Conservation (phyloP, 2,113 vertebrate species). For the Charadrius vociferus region DNA sequence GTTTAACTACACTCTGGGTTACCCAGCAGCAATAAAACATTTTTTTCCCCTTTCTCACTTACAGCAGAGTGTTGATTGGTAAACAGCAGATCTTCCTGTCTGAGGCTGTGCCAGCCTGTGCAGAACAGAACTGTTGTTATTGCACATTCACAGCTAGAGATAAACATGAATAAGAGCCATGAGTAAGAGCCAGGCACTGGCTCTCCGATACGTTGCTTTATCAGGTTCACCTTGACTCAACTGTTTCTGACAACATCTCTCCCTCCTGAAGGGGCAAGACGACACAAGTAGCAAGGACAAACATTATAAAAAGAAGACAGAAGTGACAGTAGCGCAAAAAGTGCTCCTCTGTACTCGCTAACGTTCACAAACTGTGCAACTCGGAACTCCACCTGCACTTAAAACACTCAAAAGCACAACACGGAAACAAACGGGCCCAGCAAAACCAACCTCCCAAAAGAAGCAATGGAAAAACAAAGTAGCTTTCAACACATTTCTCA, state of each 20-base stretch:
- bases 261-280: background rate
- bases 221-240: background rate
- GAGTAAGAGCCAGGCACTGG: slow-evolving; percentile 43
- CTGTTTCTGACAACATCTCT: background rate
- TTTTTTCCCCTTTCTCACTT: slow-evolving; percentile 34
- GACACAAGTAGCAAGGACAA: background rate
- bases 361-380: background rate
- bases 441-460: background rate
- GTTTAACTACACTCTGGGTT: slow-evolving; percentile 33
- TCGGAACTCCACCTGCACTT: background rate
- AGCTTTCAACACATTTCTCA: background rate
- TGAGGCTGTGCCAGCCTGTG: slow-evolving; percentile 69
- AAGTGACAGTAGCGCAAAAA: background rate
- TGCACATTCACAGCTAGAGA: slow-evolving; percentile 66
- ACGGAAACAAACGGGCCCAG: background rate
- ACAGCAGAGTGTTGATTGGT: slow-evolving; percentile 57
- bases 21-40: slow-evolving; percentile 19
- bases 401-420: background rate
- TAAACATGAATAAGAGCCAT: slow-evolving; percentile 63
- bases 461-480: background rate
- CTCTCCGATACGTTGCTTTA: background rate
- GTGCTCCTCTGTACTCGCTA: background rate
- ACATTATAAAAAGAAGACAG: background rate
- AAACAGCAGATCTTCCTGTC: slow-evolving; percentile 53
- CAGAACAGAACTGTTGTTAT: slow-evolving; percentile 70